Evolutionary conservation across 2,113 vertebrate genomes (phyloP).

Genomic region (Lepus timidus): DNA sequence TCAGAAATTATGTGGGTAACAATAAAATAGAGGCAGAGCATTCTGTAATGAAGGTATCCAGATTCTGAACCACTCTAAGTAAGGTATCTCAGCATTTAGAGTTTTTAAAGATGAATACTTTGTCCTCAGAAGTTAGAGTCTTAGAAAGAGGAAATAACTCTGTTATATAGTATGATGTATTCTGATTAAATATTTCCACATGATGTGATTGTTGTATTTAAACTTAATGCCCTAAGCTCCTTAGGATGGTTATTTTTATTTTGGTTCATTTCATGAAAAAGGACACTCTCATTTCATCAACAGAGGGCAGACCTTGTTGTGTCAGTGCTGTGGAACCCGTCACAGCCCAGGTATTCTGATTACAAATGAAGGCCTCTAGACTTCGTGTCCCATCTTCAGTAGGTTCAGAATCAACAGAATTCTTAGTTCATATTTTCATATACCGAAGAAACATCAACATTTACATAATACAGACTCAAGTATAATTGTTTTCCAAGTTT

Average conservation of each 20-base stretch:
- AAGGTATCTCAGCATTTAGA: conserved; percentile 12
- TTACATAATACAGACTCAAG: background rate
- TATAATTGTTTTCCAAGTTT: background rate
- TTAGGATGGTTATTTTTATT: background rate
- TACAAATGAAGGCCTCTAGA: background rate
- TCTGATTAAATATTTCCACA: background rate
- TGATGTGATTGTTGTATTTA: background rate
- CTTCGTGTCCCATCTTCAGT: background rate
- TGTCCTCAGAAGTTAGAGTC: background rate
- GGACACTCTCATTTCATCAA: background rate
- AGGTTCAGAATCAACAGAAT: background rate
- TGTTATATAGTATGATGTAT: background rate
- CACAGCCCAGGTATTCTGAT: background rate
- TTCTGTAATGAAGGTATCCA: background rate
- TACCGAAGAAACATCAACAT: background rate
- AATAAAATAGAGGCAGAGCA: background rate
- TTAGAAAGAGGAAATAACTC: background rate
- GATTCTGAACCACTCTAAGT: background rate
- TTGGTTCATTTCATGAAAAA: conserved; percentile 8
- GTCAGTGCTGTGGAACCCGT: background rate
- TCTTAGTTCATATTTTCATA: background rate
- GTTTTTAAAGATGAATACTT: conserved; percentile 9
- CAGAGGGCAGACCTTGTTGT: background rate
- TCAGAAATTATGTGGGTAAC: background rate
- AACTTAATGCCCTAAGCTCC: background rate